Base-by-base conservation (phyloP, 2,888 invertebrate species). In the Ophion ventricosus region DNA sequence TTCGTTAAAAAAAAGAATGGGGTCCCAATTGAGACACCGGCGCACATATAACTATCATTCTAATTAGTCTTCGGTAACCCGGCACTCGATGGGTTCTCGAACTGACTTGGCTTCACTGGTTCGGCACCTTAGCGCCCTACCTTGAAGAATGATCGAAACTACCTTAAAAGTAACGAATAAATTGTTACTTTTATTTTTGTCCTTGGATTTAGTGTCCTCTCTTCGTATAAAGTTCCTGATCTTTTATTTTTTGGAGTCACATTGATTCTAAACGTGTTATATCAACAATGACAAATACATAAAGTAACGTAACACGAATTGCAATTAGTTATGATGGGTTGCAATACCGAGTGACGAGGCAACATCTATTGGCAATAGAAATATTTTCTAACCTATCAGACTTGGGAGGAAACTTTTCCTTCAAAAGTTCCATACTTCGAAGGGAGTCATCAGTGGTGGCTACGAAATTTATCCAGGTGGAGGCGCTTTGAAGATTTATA, bases 1-100 rank as follows among this genome's bases (percentile, higher is more conserved):
- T 35, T 7, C 35, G 49, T 49, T 49, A 0, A 49, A 14, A 61
- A 80, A 57, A 74, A 74, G 49, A 61, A 59, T n/a, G 67, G 29
- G 17, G 17, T n/a, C 26, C 5, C 7, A 29, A 57, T 63, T 67
- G 26, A 66, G 25, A 43, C 29, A 43, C 35, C 85, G 87, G 88
- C 88, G 90, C 90, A 91, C 11, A 20, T 17, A 23, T 57, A 57
- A 91, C 92, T 91, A 90, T 91, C 89, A 89, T 91, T 90, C 90
- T 92, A 93, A 93, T 93, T 93, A 92, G 74, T 57, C 90, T 89
- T 87, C 85, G 88, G 93, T 91, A 93, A 93, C 91, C 90, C 88
- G 90, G 92, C 91, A 91, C 90, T 86, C 85, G 87, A 86, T 75
- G 88, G 88, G 85, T 81, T 86, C 85, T 77, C 64, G 66, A 73